Base-by-base conservation (phyloP, 2,797 vertebrate species). In the Phaenicophaeus curvirostris region DNA sequence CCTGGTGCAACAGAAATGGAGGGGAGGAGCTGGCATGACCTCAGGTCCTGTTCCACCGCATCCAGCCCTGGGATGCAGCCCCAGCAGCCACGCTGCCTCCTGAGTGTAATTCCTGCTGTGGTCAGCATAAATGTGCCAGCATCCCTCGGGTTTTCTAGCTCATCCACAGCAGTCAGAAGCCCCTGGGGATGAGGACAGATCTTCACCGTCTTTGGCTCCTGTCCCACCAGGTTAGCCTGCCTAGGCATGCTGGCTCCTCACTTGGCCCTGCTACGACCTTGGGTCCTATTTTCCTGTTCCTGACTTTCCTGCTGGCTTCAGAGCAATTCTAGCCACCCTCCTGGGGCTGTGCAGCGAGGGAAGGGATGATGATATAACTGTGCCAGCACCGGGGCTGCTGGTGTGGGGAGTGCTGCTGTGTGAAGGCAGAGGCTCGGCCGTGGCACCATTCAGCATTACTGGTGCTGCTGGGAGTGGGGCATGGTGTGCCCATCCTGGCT, bases 341-440 rank as follows among this genome's bases (percentile, higher is more conserved):
- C 68, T 12, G 2, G 54, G 46, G 54, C 37, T 1, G 0, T 21
- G n/a, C 51, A 58, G 48, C 28, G n/a, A 21, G 31, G 55, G 15
- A 83, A 80, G 39, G 35, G 51, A 50, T 1, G 17, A 14, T 1
- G 4, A 9, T 1, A 2, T n/a, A 51, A 68, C 63, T 42, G 30
- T 82, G 37, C 44, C 2, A 1, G 50, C 44, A 10, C 25, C 0
- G 9, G 63, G 37, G 31, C 57, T 80, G n/a, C 55, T 2, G 1
- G 15, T 3, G 1, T 2, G 15, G 28, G 21, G 6, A 61, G 12
- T 24, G 71, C 58, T 75, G 37, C 25, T 75, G 63, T 46, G 11
- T 0, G 0, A 61, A 65, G 62, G 62, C 41, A 61, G 65, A 8
- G 3, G 6, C 74, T 85, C 6, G 5, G 37, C 31, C 11, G 0